phyloP scores from a whole-genome alignment of 2,888 invertebrate genomes.

The Amiota communis region DNA sequence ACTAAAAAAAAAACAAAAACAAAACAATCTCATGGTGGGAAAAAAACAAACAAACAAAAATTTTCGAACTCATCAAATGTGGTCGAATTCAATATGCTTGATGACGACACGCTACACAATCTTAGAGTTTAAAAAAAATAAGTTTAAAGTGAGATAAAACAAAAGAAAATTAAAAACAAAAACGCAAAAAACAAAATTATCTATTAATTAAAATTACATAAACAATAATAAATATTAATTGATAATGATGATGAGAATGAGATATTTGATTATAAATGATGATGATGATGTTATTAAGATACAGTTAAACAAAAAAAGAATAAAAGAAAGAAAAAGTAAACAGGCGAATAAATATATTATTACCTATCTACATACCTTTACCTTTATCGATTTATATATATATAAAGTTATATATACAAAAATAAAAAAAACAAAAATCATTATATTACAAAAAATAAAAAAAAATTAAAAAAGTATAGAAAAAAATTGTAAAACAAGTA shows the following conservation, averaged over 20 bases:
- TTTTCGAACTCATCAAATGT: slow-evolving; percentile 52
- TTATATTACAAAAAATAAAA: slow-evolving; percentile 47
- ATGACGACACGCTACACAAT: slow-evolving; percentile 64
- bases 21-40: slow-evolving; percentile 25
- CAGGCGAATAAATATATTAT: slow-evolving; percentile 63
- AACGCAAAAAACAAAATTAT: slow-evolving; percentile 34
- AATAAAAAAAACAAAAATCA: slow-evolving; percentile 53
- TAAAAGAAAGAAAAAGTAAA: slow-evolving; percentile 24
- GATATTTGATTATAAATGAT: slow-evolving; percentile 47
- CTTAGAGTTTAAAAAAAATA: slow-evolving; percentile 54
- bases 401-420: slow-evolving; percentile 38
- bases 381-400: slow-evolving; percentile 59
- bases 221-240: slow-evolving; percentile 35
- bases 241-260: slow-evolving; percentile 2
- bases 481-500: slow-evolving; percentile 50
- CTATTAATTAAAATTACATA: slow-evolving; percentile 47
- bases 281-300: slow-evolving; percentile 60
- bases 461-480: slow-evolving; percentile 52
- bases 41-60: slow-evolving; percentile 33
- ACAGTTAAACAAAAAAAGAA: slow-evolving; percentile 50
- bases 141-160: slow-evolving; percentile 54
- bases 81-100: slow-evolving; percentile 69
- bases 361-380: slow-evolving; percentile 66
- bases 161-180: slow-evolving; percentile 42
- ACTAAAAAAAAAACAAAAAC: slow-evolving; percentile 38